Percentiles rank a stretch among this genome's conserved stretches.
Evolutionary conservation across 2,888 invertebrate genomes (phyloP).

Genomic region (Glaucopsyche alexis): DNA sequence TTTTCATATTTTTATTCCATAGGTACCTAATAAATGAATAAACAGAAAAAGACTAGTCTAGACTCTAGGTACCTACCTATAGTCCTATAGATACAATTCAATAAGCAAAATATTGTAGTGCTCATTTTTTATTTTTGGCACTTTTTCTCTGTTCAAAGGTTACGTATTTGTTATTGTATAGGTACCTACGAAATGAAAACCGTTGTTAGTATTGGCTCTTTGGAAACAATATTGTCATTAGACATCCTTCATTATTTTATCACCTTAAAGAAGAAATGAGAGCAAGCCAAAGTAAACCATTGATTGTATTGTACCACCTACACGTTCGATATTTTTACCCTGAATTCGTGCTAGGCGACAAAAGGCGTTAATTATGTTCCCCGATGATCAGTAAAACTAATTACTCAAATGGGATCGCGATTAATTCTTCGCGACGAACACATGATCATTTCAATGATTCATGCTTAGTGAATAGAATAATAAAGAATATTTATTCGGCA

Average conservation of each 20-base stretch:
- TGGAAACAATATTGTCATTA: no score
- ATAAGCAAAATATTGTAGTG: constrained; percentile 45
- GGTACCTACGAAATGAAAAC: no score
- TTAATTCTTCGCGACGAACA: constrained; percentile 7
- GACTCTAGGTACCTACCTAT: no score
- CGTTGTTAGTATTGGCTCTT: no score
- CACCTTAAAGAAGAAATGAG: no score
- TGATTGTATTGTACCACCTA: background rate
- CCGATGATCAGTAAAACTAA: constrained; percentile 13
- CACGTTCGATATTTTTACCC: background rate
- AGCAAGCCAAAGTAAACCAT: background rate
- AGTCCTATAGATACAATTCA: constrained; percentile 55
- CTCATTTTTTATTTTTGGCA: background rate
- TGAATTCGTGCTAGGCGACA: background rate
- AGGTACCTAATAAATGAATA: no score
- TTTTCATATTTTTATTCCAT: no score
- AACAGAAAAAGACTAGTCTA: no score
- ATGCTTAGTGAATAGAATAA: background rate
- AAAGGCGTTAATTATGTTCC: background rate
- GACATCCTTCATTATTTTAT: no score
- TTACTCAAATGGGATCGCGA: constrained; percentile 11
- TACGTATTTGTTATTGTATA: no score
- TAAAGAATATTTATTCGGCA: background rate
- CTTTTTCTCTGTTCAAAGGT: no score
- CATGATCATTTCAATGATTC: constrained; percentile 2